Evolutionary conservation across 2,888 invertebrate genomes (phyloP).

Genomic region (Eupithecia centaureata): DNA sequence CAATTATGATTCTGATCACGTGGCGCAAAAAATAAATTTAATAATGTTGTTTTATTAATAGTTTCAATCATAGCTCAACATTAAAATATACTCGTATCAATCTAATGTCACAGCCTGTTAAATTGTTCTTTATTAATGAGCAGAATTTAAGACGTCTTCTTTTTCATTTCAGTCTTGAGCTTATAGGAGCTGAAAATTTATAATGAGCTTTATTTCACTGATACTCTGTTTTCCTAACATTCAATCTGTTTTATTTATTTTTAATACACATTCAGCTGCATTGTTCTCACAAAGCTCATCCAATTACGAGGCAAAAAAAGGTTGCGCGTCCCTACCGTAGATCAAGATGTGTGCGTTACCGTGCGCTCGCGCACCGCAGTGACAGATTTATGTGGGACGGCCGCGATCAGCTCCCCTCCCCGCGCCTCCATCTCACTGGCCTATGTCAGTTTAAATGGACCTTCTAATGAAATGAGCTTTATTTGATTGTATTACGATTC

Average conservation of each 20-base stretch:
- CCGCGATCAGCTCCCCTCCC: conserved; percentile 41
- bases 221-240: neutral
- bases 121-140: neutral
- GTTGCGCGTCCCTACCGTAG: conserved; percentile 53
- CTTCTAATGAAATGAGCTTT: conserved; percentile 8
- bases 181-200: neutral
- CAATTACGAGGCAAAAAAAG: conserved; percentile 46
- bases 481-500: neutral
- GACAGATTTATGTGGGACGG: conserved; percentile 82
- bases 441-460: conserved; percentile 18
- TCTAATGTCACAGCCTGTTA: neutral
- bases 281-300: conserved; percentile 38
- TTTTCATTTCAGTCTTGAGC: neutral
- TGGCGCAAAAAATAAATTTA: neutral
- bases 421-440: conserved; percentile 16
- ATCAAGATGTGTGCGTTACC: conserved; percentile 80
- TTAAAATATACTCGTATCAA: no score
- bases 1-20: neutral
- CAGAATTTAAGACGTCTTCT: neutral
- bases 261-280: conserved; percentile 23
- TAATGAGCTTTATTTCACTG: conserved; percentile 7
- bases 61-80: neutral
- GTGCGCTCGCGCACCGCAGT: conserved; percentile 64
- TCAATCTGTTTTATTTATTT: neutral
- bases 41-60: neutral